Base-by-base conservation (phyloP, 2,888 invertebrate genomes). In the Gnatocerus cornutus region DNA sequence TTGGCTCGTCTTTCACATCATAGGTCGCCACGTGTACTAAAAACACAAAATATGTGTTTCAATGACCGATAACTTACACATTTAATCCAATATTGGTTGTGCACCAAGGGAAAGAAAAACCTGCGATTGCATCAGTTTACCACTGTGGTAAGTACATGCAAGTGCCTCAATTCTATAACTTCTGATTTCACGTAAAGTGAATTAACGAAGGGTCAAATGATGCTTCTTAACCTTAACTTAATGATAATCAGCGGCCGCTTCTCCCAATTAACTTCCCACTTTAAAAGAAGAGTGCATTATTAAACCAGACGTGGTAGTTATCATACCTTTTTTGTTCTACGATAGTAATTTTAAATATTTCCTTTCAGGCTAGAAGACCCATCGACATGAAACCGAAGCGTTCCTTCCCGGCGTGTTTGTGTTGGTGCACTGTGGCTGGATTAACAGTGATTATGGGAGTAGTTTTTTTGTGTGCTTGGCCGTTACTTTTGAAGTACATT, bases 391-490 rank as follows among this genome's bases (percentile, higher is more conserved):
- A 50, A 7, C n/a, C 50, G 16, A 58, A 13, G 13, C 55, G 43
- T 12, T 46, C 21, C 7, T 7, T 43, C 6, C 55, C 43, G 5
- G 46, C 45, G 29, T 50, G 29, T 45, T 29, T 66, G 30, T 58
- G 41, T 27, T 16, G 48, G 13, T 66, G 13, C 21, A 14, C n/a
- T 2, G 37, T 14, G 1, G 46, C 58, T 6, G 68, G 61, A 45
- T 16, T 43, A 1, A 9, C 61, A n/a, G 16, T 68, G 9, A 53
- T 45, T n/a, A 1, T 43, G 8, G 68, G 55, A n/a, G 10, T 67
- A 2, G 61, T 53, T 1, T 45, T 78, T 8, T 46, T 77, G 0
- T 62, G 77, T 7, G 63, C 77, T 9, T 71, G 75, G 50, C 33
- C 76, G 1, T 9, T 63, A 43, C 16, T 71, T 14, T 52, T 63